Evolutionary conservation across 2,113 vertebrate species (phyloP), one percentile per base, ranked within the genome.

Genomic region (Hoplias malabaricus): DNA sequence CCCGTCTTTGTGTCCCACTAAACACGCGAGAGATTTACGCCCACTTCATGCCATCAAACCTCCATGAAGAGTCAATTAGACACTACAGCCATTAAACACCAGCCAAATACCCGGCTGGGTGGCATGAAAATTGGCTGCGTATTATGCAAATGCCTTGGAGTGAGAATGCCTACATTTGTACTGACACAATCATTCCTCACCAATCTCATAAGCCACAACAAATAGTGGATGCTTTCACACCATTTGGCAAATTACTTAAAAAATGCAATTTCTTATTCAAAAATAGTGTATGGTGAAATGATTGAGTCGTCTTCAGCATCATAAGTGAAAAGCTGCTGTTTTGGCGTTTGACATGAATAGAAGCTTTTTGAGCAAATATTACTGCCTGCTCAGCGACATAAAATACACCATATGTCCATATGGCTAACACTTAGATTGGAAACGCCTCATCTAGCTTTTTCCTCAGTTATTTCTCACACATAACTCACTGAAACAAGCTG

Each of bases 11-110:
- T 33, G 13, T 66, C 27, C 29, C 29, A 14, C 3, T 29, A 34
- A 14, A 54, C 57, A 42, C 34, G 23, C 23, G 29, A 66, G 27
- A 31, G 63, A 7, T 75, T 65, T 27, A 21, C 57, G 3, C 5
- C 36, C 25, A 21, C 59, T 42, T 46, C 13, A 16, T 69, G 38
- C 31, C 43, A 40, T 33, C 34, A 67, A 38, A 48, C 50, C 43
- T 67, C 62, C 43, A 29, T 67, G 62, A 50, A 63, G 36, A 75
- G 40, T 75, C 3, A 38, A 53, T 75, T 75, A 75, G 53, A 27
- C 27, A 53, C 48, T 21, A 53, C 48, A 53, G 48, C 48, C 48
- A 53, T 53, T 53, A 53, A 53, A 63, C 16, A 31, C 31, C 13
- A 38, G 46, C 46, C 34, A 38, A 66, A 46, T 75, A 48, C 33